These are phyloP conservation scores for Listrodromus nycthemerus DNA, from an alignment of 2,888 invertebrate species.

Conservation along the genomic window DNA sequence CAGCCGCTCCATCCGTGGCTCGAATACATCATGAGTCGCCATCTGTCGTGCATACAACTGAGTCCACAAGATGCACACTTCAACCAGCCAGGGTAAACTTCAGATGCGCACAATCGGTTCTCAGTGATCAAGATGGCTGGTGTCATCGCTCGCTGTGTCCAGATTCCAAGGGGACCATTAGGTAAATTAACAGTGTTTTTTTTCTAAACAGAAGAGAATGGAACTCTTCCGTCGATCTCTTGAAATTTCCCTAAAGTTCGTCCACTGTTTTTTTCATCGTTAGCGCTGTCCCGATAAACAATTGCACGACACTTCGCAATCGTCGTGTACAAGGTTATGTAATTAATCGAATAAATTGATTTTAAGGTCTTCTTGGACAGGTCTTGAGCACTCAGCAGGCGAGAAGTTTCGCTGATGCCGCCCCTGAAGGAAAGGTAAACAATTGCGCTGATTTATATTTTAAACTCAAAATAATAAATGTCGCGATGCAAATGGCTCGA, in stretches of 20 bases:
- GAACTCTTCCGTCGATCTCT: not conserved
- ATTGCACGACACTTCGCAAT: slow-evolving; percentile 41
- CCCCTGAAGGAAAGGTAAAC: slow-evolving; percentile 81
- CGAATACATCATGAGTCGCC: not conserved
- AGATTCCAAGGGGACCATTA: slow-evolving; percentile 86
- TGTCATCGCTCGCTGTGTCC: slow-evolving; percentile 89
- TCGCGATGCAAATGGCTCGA: not conserved
- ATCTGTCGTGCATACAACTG: not conserved
- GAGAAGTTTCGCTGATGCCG: slow-evolving; percentile 80
- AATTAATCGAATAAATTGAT: slow-evolving; percentile 73
- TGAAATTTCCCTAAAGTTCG: not conserved
- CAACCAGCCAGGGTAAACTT: not conserved
- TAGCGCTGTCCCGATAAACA: not conserved
- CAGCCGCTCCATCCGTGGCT: not conserved
- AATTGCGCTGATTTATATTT: not conserved
- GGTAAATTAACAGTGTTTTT: slow-evolving; percentile 85
- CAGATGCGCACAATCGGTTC: slow-evolving; percentile 11
- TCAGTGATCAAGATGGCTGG: slow-evolving; percentile 89
- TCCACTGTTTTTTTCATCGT: slow-evolving; percentile 19
- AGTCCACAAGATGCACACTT: not conserved
- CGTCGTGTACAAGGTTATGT: slow-evolving; percentile 76
- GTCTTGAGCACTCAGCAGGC: slow-evolving; percentile 76
- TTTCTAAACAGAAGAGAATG: not conserved
- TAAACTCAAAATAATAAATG: not conserved
- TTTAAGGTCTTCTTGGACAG: slow-evolving; percentile 81